Base-by-base conservation (phyloP, 2,797 vertebrate species). In the Crypturellus tataupa region DNA sequence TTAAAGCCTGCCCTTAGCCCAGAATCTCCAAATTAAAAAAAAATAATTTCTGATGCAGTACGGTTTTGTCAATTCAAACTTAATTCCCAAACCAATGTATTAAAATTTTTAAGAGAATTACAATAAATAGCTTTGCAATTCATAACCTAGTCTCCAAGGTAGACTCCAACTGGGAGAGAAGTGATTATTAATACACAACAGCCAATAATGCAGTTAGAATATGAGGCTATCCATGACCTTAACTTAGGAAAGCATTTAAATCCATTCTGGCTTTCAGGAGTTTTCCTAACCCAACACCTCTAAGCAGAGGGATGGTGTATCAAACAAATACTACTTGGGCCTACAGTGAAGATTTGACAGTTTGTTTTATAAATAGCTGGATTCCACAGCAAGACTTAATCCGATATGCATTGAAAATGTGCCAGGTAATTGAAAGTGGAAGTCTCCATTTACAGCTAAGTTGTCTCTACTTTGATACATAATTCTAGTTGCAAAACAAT, bases 91-190 rank as follows among this genome's bases (percentile, higher is more conserved):
- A 79, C 8, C 35, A 78, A 72, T 62, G 89, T 90, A 93, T 85
- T 92, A 94, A 95, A 95, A 95, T 93, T 33, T 46, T 68, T 87
- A 94, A 94, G 46, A 55, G 85, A 67, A 87, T 89, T 94, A 95
- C 72, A 95, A 95, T 94, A 96, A 92, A 87, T 87, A 89, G 51
- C 92, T 91, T 92, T 88, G 82, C 77, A 87, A 63, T 64, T 92
- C 80, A 90, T 77, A 91, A 93, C 55, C 67, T 84, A 53, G 91
- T 95, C 85, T 77, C 20, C 77, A 89, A 94, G 95, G 93, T 42
- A 92, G 67, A 90, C 70, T 91, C 64, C 78, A 88, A 72, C 84
- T 63, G 91, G 78, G 29, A 79, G 33, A 69, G 16, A 88, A 42
- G 58, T 81, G 85, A 89, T 89, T 78, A 95, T 65, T 76, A 67